Conservation (phyloP, 2,113 vertebrate species). For the Argyrosomus japonicus region DNA sequence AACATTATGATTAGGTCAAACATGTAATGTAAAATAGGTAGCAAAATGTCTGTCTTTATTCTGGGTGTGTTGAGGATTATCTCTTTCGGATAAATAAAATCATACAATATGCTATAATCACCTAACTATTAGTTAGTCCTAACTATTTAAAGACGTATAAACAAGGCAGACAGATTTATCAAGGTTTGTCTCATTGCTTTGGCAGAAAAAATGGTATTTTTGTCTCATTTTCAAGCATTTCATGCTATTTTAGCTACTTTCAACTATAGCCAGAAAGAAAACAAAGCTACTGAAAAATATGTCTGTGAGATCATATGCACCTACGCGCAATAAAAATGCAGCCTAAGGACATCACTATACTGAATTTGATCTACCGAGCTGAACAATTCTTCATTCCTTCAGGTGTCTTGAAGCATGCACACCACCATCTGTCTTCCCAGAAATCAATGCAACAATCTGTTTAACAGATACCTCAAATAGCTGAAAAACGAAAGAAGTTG, state of each 20-base stretch:
- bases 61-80: background rate
- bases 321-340: conserved; percentile 77
- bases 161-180: conserved; percentile 51
- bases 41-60: conserved; percentile 3
- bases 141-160: conserved; percentile 39
- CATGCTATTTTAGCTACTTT: conserved; percentile 74
- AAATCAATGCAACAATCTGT: conserved; percentile 86
- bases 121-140: conserved; percentile 28
- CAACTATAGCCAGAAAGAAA: conserved; percentile 81
- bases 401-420: conserved; percentile 81
- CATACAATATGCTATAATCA: conserved; percentile 28
- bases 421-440: conserved; percentile 85
- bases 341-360: conserved; percentile 78
- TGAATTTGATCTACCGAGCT: conserved; percentile 85
- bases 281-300: conserved; percentile 79
- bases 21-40: background rate
- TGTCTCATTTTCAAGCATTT: conserved; percentile 69
- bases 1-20: conserved; percentile 28
- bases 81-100: background rate
- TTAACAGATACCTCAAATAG: conserved; percentile 86
- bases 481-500: conserved; percentile 81
- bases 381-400: conserved; percentile 85
- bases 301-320: conserved; percentile 71
- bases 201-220: conserved; percentile 57
- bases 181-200: conserved; percentile 56